Conservation (phyloP, 2,888 invertebrate genomes). For the Bimastos eiseni region DNA sequence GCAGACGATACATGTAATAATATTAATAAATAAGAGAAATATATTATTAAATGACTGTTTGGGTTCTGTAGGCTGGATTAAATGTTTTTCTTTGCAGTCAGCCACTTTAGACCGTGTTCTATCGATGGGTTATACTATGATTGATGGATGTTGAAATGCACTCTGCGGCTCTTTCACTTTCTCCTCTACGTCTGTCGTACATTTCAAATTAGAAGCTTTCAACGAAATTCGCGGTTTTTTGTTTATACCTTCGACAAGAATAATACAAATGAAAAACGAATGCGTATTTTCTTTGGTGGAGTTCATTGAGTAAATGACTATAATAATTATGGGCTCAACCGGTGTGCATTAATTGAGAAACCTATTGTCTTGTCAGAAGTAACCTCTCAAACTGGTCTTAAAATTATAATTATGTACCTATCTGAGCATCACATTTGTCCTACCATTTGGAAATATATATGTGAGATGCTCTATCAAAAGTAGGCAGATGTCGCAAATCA, state of each 20-base stretch:
- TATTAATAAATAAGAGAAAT: background rate
- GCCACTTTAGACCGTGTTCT: background rate
- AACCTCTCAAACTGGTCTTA: too few relatives aligned
- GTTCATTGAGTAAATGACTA: background rate
- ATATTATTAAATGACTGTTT: background rate
- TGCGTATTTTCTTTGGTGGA: background rate
- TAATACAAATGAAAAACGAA: background rate
- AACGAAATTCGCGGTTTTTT: background rate
- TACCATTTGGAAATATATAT: too few relatives aligned
- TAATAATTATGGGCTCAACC: too few relatives aligned
- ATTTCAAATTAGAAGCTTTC: slow-evolving; percentile 1
- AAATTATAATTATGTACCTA: too few relatives aligned
- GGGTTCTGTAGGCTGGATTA: background rate
- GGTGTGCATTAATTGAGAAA: too few relatives aligned
- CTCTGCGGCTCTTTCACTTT: background rate
- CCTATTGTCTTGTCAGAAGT: too few relatives aligned
- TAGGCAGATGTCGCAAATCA: too few relatives aligned
- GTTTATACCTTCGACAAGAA: background rate
- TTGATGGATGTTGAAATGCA: background rate
- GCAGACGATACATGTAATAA: background rate
- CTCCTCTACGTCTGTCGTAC: background rate
- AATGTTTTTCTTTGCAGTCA: background rate
- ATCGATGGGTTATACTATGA: background rate
- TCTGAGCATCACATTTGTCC: too few relatives aligned
- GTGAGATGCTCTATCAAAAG: too few relatives aligned